phyloP scores from a whole-genome alignment of 1,140 invertebrate genomes.

The Drosophila nikananu region DNA sequence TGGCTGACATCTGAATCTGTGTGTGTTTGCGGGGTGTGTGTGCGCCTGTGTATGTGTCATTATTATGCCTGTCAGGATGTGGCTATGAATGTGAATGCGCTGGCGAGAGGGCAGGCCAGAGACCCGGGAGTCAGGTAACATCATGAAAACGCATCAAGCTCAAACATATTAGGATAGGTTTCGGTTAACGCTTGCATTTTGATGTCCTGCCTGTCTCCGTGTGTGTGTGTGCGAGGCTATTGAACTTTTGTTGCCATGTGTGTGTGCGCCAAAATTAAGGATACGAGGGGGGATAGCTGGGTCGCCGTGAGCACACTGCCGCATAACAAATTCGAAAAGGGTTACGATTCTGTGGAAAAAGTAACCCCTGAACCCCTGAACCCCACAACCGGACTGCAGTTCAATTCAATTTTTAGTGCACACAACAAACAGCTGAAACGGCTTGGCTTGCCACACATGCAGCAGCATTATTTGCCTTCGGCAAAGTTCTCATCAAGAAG shows the following conservation, averaged over 20 bases:
- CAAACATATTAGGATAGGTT: constrained; percentile 84
- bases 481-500: constrained; percentile 52
- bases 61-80: constrained; percentile 69
- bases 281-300: neutral
- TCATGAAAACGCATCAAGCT: constrained; percentile 82
- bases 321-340: constrained; percentile 42
- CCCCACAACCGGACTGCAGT: constrained; percentile 42
- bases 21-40: constrained; percentile 24
- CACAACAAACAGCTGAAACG: constrained; percentile 59
- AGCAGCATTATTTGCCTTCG: constrained; percentile 50
- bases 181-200: constrained; percentile 81
- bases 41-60: constrained; percentile 59
- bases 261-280: constrained; percentile 52
- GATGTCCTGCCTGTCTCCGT: constrained; percentile 48
- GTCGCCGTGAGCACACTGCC: constrained; percentile 22
- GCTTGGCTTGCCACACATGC: constrained; percentile 46
- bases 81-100: constrained; percentile 23
- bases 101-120: constrained; percentile 34
- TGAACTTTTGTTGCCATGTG: constrained; percentile 64
- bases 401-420: constrained; percentile 68
- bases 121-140: constrained; percentile 70
- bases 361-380: constrained; percentile 52
- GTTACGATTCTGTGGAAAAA: constrained; percentile 41
- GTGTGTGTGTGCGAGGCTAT: constrained; percentile 49
- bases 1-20: constrained; percentile 50